phyloP scores from a whole-genome alignment of 2,113 vertebrate genomes.

The Anarhynchus alexandrinus region DNA sequence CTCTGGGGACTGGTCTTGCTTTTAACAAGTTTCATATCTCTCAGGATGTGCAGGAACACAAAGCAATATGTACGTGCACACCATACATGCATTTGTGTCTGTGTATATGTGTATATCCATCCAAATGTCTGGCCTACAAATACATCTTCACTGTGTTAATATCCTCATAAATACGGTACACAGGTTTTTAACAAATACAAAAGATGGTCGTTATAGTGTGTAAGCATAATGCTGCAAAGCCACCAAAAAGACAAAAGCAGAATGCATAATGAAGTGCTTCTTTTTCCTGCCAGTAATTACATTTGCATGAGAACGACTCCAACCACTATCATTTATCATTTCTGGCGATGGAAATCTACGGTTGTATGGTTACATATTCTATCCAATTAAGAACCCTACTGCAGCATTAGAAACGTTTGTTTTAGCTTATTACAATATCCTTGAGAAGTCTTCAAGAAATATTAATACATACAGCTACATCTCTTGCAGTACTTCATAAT shows the following conservation, averaged over 20 bases:
- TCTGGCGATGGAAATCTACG: not conserved
- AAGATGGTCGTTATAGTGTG: not conserved
- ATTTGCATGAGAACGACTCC: conserved; percentile 23
- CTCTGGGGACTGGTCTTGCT: not conserved
- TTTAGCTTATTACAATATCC: conserved; percentile 17
- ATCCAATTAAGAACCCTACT: not conserved
- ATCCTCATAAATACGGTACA: not conserved
- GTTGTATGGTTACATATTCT: not conserved
- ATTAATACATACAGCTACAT: not conserved
- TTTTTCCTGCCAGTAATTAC: conserved; percentile 30
- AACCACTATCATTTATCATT: conserved; percentile 10
- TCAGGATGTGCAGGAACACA: not conserved
- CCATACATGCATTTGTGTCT: too few relatives aligned
- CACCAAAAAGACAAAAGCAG: not conserved
- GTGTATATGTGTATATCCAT: not conserved
- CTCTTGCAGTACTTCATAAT: not conserved
- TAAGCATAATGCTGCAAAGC: not conserved
- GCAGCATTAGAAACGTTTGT: not conserved
- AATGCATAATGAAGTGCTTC: not conserved
- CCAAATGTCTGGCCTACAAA: not conserved
- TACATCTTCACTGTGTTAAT: not conserved
- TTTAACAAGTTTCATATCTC: not conserved
- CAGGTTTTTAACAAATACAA: not conserved
- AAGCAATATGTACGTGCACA: not conserved
- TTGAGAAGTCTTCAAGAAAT: not conserved